Evolutionary conservation across 2,797 vertebrate genomes (phyloP).

Genomic region (Jordanella pulchra): DNA sequence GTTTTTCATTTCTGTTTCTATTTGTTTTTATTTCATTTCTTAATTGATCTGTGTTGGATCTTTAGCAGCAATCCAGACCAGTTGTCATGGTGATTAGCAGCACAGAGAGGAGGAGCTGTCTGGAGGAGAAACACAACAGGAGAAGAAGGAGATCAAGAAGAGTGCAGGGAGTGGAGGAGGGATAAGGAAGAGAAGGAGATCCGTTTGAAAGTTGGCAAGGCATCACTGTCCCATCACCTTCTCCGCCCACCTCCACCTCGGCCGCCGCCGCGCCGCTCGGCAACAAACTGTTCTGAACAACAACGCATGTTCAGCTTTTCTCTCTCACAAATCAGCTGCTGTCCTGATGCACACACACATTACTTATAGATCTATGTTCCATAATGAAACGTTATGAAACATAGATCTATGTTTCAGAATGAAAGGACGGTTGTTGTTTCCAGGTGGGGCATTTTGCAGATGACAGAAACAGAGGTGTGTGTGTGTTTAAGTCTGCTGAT

Average conservation of each 20-base stretch:
- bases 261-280: neutral
- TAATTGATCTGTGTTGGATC: conserved; percentile 87
- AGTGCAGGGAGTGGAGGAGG: conserved; percentile 34
- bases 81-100: conserved; percentile 87
- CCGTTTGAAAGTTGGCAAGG: conserved; percentile 54
- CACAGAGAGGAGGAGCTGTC: conserved; percentile 85
- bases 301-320: neutral
- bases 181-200: conserved; percentile 59
- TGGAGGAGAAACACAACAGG: conserved; percentile 81
- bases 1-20: conserved; percentile 79
- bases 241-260: conserved; percentile 52
- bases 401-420: neutral
- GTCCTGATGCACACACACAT: neutral
- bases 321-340: neutral
- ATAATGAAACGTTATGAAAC: no score
- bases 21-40: conserved; percentile 83
- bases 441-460: neutral
- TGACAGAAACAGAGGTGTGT: neutral
- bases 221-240: conserved; percentile 69
- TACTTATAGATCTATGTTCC: neutral
- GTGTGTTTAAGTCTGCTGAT: neutral
- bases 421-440: neutral
- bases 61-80: conserved; percentile 88
- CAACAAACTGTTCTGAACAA: neutral
- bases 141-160: conserved; percentile 62